Percentiles rank a stretch among this genome's conserved stretches.
These are phyloP conservation scores for Invenusta paracnida DNA, from an alignment of 2,888 invertebrate genomes.

Conservation along the genomic window DNA sequence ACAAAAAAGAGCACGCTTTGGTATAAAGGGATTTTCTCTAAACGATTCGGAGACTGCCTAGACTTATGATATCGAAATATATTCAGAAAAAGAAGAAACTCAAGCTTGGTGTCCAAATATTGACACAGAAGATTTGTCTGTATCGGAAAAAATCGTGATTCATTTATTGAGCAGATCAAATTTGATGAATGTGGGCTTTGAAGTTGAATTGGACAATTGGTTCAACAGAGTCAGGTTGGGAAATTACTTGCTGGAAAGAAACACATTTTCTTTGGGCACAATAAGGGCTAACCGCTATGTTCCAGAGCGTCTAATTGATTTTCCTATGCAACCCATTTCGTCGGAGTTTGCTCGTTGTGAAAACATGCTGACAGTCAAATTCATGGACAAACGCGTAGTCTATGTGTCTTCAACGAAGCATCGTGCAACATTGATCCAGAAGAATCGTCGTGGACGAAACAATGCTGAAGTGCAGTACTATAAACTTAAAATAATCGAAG, in stretches of 20 bases:
- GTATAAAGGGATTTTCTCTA: slow-evolving; percentile 32
- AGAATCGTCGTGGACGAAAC: slow-evolving; percentile 19
- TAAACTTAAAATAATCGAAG: not conserved
- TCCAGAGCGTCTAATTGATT: not conserved
- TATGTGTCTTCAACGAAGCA: slow-evolving; percentile 31
- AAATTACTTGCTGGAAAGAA: slow-evolving; percentile 1
- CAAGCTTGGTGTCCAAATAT: slow-evolving; percentile 31
- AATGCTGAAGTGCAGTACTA: slow-evolving; percentile 18
- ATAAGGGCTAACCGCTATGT: slow-evolving; percentile 14
- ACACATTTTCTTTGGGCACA: slow-evolving; percentile 11
- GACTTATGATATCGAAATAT: slow-evolving; percentile 28
- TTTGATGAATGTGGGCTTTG: not conserved
- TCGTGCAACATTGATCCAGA: not conserved
- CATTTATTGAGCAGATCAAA: not conserved
- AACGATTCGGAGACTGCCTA: slow-evolving; percentile 7
- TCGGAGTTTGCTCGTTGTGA: slow-evolving; percentile 25
- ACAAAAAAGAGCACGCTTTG: slow-evolving; percentile 24
- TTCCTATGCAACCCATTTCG: slow-evolving; percentile 28
- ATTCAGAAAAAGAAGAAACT: not conserved
- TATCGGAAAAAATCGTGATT: slow-evolving; percentile 11
- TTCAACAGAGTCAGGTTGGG: slow-evolving; percentile 10
- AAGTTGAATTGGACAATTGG: slow-evolving; percentile 19
- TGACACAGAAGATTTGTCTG: slow-evolving; percentile 27
- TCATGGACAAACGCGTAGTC: slow-evolving; percentile 18
- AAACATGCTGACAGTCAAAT: not conserved